Evolutionary conservation across 2,888 invertebrate genomes (phyloP).

Genomic region (Dasysyrphus tricinctus): DNA sequence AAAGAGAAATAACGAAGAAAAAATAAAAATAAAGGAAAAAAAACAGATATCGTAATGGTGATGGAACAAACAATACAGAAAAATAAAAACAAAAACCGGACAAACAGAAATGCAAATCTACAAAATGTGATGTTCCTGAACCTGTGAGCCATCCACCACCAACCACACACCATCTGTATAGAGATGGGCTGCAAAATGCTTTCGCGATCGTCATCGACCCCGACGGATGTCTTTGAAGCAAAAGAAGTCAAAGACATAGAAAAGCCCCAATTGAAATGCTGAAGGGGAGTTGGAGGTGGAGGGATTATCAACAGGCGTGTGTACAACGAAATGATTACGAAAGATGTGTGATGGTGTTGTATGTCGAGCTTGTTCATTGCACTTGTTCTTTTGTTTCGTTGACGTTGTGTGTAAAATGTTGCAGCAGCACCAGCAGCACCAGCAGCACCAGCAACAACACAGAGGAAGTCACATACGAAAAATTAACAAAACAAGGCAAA

Average conservation of each 20-base stretch:
- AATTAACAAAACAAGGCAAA: conserved; percentile 20
- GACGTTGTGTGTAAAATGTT: conserved; percentile 52
- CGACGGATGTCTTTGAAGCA: conserved; percentile 19
- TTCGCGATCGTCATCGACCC: conserved; percentile 43
- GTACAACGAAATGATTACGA: conserved; percentile 55
- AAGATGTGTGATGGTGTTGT: conserved; percentile 65
- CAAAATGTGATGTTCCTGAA: conserved; percentile 59
- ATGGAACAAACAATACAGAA: conserved; percentile 16
- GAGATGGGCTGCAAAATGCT: conserved; percentile 31
- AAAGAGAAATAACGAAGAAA: conserved; percentile 29
- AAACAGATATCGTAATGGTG: conserved; percentile 11
- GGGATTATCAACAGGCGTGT: conserved; percentile 18
- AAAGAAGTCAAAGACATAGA: conserved; percentile 26
- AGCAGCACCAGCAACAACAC: neutral
- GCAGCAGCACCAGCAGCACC: conserved; percentile 9
- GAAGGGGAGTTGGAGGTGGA: neutral
- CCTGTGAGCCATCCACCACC: neutral
- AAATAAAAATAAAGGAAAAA: neutral
- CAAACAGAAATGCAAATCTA: conserved; percentile 66
- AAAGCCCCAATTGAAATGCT: neutral
- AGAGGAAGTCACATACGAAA: neutral
- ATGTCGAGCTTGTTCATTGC: conserved; percentile 68
- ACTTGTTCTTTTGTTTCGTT: conserved; percentile 71
- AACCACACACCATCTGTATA: conserved; percentile 44
- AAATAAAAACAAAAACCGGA: conserved; percentile 37